These are phyloP conservation scores for Hirudo medicinalis DNA, from an alignment of 1,140 invertebrate genomes.

Conservation along the genomic window DNA sequence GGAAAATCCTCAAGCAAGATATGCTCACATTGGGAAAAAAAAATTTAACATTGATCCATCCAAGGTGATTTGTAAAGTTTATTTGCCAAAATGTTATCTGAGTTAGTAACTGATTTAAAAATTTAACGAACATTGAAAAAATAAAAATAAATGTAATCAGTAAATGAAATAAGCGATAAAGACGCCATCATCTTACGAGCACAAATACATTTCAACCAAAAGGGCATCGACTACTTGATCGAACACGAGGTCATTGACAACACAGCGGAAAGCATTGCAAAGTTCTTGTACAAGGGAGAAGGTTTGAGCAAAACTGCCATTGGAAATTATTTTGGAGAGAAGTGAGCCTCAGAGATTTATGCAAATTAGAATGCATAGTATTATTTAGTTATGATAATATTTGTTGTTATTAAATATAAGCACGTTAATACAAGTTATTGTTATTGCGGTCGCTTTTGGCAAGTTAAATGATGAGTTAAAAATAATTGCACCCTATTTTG, in stretches of 20 bases:
- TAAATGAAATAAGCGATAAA: background rate
- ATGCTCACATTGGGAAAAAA: background rate
- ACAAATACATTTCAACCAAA: background rate
- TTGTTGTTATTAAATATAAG: background rate
- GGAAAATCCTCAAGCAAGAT: conserved; percentile 8
- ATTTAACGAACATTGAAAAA: background rate
- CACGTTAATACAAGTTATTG: too few relatives aligned
- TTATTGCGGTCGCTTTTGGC: too few relatives aligned
- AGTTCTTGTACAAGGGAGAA: conserved; percentile 11
- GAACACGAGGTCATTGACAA: conserved; percentile 79
- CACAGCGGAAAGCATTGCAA: conserved; percentile 49
- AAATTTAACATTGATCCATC: conserved; percentile 10
- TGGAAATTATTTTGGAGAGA: conserved; percentile 13
- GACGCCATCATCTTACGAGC: background rate
- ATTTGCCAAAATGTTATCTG: background rate
- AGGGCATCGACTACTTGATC: conserved; percentile 90
- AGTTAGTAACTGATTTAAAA: background rate
- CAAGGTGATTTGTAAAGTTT: conserved; percentile 4
- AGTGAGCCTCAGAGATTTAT: background rate
- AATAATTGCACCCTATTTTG: too few relatives aligned
- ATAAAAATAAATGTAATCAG: background rate
- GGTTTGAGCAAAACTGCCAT: conserved; percentile 13
- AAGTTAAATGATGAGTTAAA: too few relatives aligned
- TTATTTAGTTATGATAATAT: too few relatives aligned
- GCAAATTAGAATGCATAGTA: background rate